Evolutionary conservation across 2,888 invertebrate genomes (phyloP).

Genomic region (Coremacera marginata): DNA sequence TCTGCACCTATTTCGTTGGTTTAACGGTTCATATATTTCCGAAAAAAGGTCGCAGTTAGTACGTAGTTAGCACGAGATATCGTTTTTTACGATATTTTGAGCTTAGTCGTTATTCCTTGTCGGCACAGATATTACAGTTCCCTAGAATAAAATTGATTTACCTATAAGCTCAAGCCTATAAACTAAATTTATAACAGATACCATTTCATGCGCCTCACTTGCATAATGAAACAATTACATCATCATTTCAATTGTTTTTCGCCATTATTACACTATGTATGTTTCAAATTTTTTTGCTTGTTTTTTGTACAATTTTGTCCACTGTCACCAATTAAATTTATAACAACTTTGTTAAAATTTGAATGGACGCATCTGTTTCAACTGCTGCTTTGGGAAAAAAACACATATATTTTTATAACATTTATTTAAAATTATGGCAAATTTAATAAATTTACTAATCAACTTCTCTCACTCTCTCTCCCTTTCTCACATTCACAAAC

Average conservation of each 20-base stretch:
- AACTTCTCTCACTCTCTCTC: neutral
- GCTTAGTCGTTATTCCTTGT: no score
- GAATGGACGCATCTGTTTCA: constrained; percentile 20
- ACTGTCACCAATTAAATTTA: neutral
- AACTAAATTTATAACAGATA: no score
- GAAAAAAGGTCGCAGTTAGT: no score
- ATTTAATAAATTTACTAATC: neutral
- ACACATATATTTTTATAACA: no score
- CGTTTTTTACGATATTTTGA: no score
- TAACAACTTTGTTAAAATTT: neutral
- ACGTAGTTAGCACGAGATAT: no score
- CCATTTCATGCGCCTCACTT: neutral
- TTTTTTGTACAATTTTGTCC: neutral
- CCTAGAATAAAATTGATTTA: no score
- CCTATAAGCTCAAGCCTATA: no score
- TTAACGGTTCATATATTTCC: no score
- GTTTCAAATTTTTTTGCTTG: neutral
- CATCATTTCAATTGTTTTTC: neutral
- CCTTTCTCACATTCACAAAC: constrained; percentile 39
- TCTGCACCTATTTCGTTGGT: no score
- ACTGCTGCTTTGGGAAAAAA: constrained; percentile 19
- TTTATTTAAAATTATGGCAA: neutral
- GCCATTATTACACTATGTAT: neutral
- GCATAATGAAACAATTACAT: neutral
- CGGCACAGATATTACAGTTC: no score